These are phyloP conservation scores for Kryphioiulus occultus DNA, from an alignment of 2,888 invertebrate genomes.

Conservation along the genomic window DNA sequence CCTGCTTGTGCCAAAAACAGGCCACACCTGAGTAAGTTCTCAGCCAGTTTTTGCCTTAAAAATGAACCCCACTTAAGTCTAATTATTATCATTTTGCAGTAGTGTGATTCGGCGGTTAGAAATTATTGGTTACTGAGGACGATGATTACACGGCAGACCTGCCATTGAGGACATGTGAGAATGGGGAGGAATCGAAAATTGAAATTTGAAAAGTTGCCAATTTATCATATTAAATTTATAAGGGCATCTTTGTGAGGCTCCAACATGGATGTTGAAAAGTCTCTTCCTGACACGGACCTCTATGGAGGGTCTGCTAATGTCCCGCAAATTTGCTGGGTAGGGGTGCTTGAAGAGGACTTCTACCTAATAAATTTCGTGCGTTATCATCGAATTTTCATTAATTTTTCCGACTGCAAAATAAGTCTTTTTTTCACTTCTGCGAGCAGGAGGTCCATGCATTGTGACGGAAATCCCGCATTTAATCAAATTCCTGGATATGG, in stretches of 20 bases:
- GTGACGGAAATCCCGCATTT: not conserved
- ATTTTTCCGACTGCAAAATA: constrained; percentile 1
- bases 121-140: not conserved
- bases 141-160: not conserved
- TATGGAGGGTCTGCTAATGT: constrained; percentile 18
- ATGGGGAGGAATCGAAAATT: not conserved
- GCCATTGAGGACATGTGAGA: not conserved
- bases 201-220: constrained; percentile 31
- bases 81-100: not conserved
- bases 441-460: not conserved
- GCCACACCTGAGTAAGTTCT: not conserved
- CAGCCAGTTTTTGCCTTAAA: not conserved
- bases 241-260: not conserved
- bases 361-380: constrained; percentile 30
- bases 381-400: constrained; percentile 25
- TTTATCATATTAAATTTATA: constrained; percentile 31
- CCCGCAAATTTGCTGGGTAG: constrained; percentile 35
- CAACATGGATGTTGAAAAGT: not conserved
- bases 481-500: constrained; percentile 26
- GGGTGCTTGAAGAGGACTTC: constrained; percentile 35
- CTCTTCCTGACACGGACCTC: not conserved
- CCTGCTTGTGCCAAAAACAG: not conserved
- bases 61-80: not conserved
- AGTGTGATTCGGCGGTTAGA: not conserved
- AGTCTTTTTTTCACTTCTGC: not conserved